Conservation (phyloP, 2,888 invertebrate species). For the Spilarctia lutea region DNA sequence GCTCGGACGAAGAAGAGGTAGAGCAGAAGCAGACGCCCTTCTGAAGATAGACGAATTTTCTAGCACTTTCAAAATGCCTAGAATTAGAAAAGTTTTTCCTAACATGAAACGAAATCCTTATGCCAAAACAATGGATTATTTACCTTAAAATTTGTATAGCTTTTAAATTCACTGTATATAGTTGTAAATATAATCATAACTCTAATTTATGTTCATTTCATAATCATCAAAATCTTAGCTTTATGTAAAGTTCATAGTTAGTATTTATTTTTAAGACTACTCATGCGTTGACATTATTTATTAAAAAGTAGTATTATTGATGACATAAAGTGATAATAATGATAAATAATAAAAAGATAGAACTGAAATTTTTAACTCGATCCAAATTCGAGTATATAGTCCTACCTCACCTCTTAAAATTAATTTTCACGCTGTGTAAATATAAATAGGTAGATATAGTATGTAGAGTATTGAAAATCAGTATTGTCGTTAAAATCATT, state of each 20-base stretch:
- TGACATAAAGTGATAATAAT: slow-evolving; percentile 1
- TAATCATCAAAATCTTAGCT: background rate
- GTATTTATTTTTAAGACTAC: background rate
- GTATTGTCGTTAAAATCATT: background rate
- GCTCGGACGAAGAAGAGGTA: slow-evolving; percentile 40
- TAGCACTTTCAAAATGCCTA: slow-evolving; percentile 38
- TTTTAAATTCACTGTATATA: background rate
- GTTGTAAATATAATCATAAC: background rate
- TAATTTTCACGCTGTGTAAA: background rate
- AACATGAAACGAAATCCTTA: slow-evolving; percentile 44
- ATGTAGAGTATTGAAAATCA: background rate
- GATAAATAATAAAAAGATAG: background rate
- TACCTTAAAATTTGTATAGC: slow-evolving; percentile 8
- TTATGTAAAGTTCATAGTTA: background rate
- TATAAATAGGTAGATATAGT: background rate
- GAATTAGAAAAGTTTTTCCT: slow-evolving; percentile 40
- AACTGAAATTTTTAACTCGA: background rate
- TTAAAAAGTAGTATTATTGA: background rate
- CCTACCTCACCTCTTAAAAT: slow-evolving; percentile 1
- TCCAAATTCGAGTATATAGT: background rate
- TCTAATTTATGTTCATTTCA: background rate
- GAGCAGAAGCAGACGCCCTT: slow-evolving; percentile 15
- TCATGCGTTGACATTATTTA: background rate
- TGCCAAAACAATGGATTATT: slow-evolving; percentile 20
- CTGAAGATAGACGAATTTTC: slow-evolving; percentile 32